These are phyloP conservation scores for Dryobota labecula DNA, from an alignment of 2,888 invertebrate species.

Conservation along the genomic window DNA sequence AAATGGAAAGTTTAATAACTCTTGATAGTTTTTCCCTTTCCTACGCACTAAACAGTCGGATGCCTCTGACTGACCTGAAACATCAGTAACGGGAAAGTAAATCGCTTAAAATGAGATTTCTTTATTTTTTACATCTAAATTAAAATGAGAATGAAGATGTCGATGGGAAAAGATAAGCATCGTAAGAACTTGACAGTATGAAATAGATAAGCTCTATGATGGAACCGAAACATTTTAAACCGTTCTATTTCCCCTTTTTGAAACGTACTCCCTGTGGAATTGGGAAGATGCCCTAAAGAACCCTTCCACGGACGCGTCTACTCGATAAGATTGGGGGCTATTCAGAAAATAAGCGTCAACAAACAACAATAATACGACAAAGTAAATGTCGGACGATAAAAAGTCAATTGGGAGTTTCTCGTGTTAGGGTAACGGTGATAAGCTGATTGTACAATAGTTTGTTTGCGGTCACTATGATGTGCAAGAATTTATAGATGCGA, in stretches of 20 bases:
- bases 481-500: constrained; percentile 11
- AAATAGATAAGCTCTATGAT: constrained; percentile 41
- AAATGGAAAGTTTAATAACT: constrained; percentile 65
- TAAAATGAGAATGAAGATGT: neutral
- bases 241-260: constrained; percentile 63
- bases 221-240: constrained; percentile 52
- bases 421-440: constrained; percentile 53
- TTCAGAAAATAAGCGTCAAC: constrained; percentile 70
- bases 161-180: constrained; percentile 34
- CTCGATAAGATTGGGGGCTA: constrained; percentile 71
- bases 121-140: constrained; percentile 12
- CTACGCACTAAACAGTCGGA: constrained; percentile 48
- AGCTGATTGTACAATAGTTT: constrained; percentile 50
- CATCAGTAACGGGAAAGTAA: constrained; percentile 73
- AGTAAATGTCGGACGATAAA: constrained; percentile 70
- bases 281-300: constrained; percentile 69
- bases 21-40: constrained; percentile 63
- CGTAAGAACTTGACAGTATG: constrained; percentile 39
- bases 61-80: constrained; percentile 58
- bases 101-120: constrained; percentile 61
- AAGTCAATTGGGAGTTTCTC: constrained; percentile 63
- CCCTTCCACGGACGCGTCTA: constrained; percentile 69
- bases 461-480: constrained; percentile 48
- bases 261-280: constrained; percentile 67
- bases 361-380: constrained; percentile 74